Base-by-base conservation (phyloP, 2,888 invertebrate genomes). In the Sinopyrophorus schimmeli region DNA sequence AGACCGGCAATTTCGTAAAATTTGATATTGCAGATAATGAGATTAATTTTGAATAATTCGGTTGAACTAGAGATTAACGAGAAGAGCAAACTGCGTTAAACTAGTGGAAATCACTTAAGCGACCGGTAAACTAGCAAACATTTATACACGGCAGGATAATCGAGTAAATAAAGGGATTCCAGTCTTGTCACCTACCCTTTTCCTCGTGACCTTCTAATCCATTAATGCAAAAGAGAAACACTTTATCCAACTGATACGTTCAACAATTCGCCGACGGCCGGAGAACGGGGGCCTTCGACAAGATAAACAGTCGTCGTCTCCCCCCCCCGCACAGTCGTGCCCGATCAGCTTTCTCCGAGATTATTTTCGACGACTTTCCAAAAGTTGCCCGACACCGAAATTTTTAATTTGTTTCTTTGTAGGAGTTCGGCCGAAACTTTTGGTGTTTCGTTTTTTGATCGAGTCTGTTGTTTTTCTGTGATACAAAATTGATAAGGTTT, bases 41-140 rank as follows among this genome's bases (percentile, higher is more conserved):
- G 43, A 44, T 49, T 49, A 39, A 49, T 49, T 46, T 38, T 46
- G 17, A 30, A 28, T 50, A 50, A 50, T 46, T 50, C 30, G 31
- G 50, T 46, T 46, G 34, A 50, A 30, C 37, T 40, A 6, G 18
- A 46, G 44, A 44, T 44, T 50, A 50, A 50, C 46, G 14, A 40
- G 40, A 37, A 40, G 50, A 46, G 44, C 34, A 50, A 50, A 50
- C 49, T 50, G 41, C 46, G 37, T 46, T 46, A 41, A 49, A 50
- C 40, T 46, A 41, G 40, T 40, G 41, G 28, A 44, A 50, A 50
- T 46, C 44, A 46, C 50, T 50, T 50, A 46, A 50, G 40, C 44
- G 50, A 46, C 50, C 46, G 46, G 40, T 50, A 50, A 50, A 46
- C 46, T 46, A 50, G 44, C 40, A 50, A 50, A 50, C 50, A 46